These are phyloP conservation scores for Apoda limacodes DNA, from an alignment of 2,888 invertebrate genomes.

Conservation along the genomic window DNA sequence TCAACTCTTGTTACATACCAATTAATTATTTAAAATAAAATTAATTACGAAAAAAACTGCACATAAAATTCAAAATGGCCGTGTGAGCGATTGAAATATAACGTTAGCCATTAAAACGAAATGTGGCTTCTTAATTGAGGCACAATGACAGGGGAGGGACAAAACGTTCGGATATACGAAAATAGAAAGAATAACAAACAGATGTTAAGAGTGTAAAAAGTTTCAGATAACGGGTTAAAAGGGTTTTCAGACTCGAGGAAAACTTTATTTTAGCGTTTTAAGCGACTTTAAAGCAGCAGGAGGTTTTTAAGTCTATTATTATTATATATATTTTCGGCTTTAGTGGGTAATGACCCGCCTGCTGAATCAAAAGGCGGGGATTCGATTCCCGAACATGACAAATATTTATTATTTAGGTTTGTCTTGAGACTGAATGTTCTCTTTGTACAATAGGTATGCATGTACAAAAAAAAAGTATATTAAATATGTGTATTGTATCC, in stretches of 20 bases:
- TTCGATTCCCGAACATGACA: too few species aligned
- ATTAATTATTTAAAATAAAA: conserved; percentile 50
- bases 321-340: too few species aligned
- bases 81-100: conserved; percentile 41
- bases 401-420: too few species aligned
- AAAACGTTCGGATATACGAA: conserved; percentile 40
- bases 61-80: conserved; percentile 25
- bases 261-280: too few species aligned
- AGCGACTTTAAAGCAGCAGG: too few species aligned
- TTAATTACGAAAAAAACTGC: conserved; percentile 44
- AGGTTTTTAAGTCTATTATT: too few species aligned
- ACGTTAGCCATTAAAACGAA: conserved; percentile 43
- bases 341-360: too few species aligned
- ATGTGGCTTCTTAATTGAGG: conserved; percentile 51
- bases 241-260: conserved; percentile 22
- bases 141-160: conserved; percentile 46
- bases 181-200: conserved; percentile 62
- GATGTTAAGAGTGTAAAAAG: conserved; percentile 45
- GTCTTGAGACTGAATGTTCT: too few species aligned
- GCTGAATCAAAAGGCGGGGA: too few species aligned
- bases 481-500: too few species aligned
- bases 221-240: conserved; percentile 34
- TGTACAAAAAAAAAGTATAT: too few species aligned
- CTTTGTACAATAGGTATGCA: too few species aligned
- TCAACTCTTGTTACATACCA: conserved; percentile 26